Conservation (phyloP, 2,888 invertebrate genomes). For the Limnephilus marmoratus region DNA sequence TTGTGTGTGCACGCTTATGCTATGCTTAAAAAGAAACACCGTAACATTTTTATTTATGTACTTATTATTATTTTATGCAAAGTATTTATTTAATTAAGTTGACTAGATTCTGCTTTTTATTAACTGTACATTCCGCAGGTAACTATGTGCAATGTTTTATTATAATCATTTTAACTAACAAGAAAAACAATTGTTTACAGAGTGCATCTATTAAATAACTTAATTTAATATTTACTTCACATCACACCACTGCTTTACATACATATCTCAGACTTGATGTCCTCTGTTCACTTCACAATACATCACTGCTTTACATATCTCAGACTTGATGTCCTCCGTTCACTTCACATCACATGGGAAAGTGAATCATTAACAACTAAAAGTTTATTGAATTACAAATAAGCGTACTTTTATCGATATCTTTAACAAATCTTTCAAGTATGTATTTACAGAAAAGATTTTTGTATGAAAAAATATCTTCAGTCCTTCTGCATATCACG, state of each 20-base stretch:
- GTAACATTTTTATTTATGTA: background rate
- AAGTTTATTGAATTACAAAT: background rate
- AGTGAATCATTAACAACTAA: background rate
- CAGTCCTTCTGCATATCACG: constrained; percentile 50
- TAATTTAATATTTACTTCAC: background rate
- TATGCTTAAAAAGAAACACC: background rate
- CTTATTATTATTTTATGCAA: background rate
- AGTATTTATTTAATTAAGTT: background rate
- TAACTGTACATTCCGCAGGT: background rate
- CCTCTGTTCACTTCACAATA: no score
- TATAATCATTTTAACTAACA: background rate
- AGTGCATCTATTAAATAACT: background rate
- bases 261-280: no score
- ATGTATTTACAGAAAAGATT: background rate
- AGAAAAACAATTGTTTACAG: background rate
- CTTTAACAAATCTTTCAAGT: background rate
- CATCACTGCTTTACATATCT: background rate
- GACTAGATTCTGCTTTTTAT: background rate
- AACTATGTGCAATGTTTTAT: background rate
- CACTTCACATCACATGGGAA: background rate
- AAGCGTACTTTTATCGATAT: background rate
- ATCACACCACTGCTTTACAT: background rate
- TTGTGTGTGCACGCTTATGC: background rate
- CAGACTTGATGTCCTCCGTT: background rate
- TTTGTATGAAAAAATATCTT: constrained; percentile 7